Conservation (phyloP, 2,113 vertebrate species). For the Oryzias woworae region DNA sequence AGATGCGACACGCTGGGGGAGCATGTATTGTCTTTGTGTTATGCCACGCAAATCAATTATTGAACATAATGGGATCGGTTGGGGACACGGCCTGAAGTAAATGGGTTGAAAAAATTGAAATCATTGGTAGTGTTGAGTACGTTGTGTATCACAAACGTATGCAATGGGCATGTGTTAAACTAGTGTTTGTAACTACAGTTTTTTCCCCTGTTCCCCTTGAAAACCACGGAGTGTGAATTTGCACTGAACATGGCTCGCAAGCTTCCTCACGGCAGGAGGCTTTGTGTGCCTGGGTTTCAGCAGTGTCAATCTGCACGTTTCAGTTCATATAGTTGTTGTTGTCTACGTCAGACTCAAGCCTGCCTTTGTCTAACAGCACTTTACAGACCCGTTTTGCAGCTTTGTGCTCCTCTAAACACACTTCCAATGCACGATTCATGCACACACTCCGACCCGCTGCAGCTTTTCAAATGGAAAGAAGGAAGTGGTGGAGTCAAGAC, state of each 20-base stretch:
- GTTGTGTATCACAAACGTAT: no score
- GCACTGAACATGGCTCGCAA: constrained; percentile 33
- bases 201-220: constrained; percentile 7
- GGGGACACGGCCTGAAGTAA: constrained; percentile 14
- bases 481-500: constrained; percentile 11
- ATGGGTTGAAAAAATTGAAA: constrained; percentile 1
- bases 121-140: no score
- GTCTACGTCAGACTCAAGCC: no score
- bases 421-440: neutral
- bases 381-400: neutral
- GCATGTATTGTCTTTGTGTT: constrained; percentile 29
- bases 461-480: constrained; percentile 34
- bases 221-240: constrained; percentile 42
- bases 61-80: constrained; percentile 32
- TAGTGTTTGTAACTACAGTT: neutral
- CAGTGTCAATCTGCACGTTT: no score
- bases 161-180: no score
- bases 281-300: no score
- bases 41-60: constrained; percentile 44
- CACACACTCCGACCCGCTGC: constrained; percentile 2
- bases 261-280: constrained; percentile 18
- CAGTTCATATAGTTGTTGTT: no score
- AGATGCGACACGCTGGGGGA: constrained; percentile 21
- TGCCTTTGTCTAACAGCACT: no score
- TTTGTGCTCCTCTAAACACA: neutral